A percentile compares a stretch with the other conserved stretches of the same genome.
These are phyloP conservation scores for Tokudaia muenninki DNA, from an alignment of 2,797 vertebrate genomes.

Conservation along the genomic window DNA sequence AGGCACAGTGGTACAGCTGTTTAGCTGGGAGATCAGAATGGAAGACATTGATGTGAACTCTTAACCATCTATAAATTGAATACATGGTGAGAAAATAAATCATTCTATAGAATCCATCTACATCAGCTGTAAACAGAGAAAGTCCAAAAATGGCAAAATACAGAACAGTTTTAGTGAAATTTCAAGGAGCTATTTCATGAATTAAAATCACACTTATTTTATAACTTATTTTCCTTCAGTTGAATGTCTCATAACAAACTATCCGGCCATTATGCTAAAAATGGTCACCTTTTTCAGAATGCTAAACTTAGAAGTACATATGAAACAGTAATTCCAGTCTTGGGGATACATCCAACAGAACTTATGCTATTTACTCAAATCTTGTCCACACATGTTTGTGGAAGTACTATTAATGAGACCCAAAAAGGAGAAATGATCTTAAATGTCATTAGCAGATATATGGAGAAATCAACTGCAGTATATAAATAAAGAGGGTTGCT, in stretches of 20 bases:
- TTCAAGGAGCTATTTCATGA: not conserved
- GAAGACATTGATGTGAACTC: not conserved
- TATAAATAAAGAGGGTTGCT: not conserved
- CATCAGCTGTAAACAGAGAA: not conserved
- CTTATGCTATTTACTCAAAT: not conserved
- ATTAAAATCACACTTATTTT: not conserved
- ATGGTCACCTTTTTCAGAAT: not conserved
- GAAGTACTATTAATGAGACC: not conserved
- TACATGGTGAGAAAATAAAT: not conserved
- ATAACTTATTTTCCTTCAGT: slow-evolving; percentile 21
- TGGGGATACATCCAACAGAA: not conserved
- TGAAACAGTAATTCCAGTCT: not conserved
- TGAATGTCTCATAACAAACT: not conserved
- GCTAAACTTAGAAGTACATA: not conserved
- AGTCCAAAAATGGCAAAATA: not conserved
- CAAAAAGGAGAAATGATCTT: not conserved
- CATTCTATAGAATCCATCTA: not conserved
- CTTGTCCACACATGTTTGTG: not conserved
- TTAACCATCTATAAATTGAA: not conserved
- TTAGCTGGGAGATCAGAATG: not conserved
- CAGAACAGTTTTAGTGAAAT: not conserved
- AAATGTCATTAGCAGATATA: not conserved
- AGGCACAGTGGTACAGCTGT: accelerated
- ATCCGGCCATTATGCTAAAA: not conserved
- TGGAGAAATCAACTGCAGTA: not conserved